Evolutionary conservation across 2,797 vertebrate genomes (phyloP).

Genomic region (Cynopterus sphinx): DNA sequence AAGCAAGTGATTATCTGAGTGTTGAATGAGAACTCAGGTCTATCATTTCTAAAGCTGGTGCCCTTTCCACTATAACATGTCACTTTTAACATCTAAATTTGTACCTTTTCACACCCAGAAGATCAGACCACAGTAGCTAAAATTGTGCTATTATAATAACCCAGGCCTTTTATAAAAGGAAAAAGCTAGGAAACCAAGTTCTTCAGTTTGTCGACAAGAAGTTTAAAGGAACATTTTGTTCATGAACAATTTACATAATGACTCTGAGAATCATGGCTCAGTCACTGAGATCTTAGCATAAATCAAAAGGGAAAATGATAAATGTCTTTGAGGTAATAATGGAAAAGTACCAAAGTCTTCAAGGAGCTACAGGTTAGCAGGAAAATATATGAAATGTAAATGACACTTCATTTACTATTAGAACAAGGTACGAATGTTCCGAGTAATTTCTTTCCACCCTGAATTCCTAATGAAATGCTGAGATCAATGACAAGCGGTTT

Average conservation of each 20-base stretch:
- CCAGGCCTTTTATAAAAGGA: not conserved
- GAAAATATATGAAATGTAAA: conserved; percentile 3
- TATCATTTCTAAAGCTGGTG: not conserved
- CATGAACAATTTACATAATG: not conserved
- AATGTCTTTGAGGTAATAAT: conserved; percentile 23
- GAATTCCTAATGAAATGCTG: conserved; percentile 34
- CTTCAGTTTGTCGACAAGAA: conserved; percentile 29
- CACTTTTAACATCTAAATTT: conserved; percentile 28
- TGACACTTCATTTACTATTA: not conserved
- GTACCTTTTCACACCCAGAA: not conserved
- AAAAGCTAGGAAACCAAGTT: conserved; percentile 22
- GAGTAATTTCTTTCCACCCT: conserved; percentile 42
- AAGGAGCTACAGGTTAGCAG: not conserved
- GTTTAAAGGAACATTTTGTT: conserved; percentile 17
- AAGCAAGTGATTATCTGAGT: not conserved
- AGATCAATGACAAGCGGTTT: not conserved
- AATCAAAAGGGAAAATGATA: conserved; percentile 21
- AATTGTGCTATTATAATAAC: not conserved
- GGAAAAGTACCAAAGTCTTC: not conserved
- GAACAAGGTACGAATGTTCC: conserved; percentile 41
- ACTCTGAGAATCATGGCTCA: not conserved
- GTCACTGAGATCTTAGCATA: not conserved
- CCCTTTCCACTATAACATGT: not conserved
- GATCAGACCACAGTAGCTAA: not conserved
- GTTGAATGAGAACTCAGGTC: conserved; percentile 1